Percentiles rank a stretch among this genome's conserved stretches.
These are phyloP conservation scores for Bos taurus DNA, from an alignment of 2,113 vertebrate genomes.

Conservation along the genomic window ARS-UCD2.0 NC_037342.1:9020501-9021000, in stretches of 20 bases:
- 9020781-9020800: background rate
- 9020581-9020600: background rate
- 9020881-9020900: background rate
- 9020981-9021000: background rate
- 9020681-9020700: background rate
- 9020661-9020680: background rate
- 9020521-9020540: background rate
- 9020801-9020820: background rate
- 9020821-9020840: background rate
- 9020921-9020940: background rate
- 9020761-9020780: background rate
- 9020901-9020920: background rate
- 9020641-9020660: background rate
- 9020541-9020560: background rate
- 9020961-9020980: background rate
- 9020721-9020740: background rate
- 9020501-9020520: background rate
- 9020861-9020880: background rate
- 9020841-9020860: background rate
- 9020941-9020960: background rate
- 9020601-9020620: background rate
- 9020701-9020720: background rate
- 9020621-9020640: background rate
- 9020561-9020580: background rate
- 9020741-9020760: background rate